Evolutionary conservation across 2,888 invertebrate genomes (phyloP).

Genomic region (Crioceris asparagi): DNA sequence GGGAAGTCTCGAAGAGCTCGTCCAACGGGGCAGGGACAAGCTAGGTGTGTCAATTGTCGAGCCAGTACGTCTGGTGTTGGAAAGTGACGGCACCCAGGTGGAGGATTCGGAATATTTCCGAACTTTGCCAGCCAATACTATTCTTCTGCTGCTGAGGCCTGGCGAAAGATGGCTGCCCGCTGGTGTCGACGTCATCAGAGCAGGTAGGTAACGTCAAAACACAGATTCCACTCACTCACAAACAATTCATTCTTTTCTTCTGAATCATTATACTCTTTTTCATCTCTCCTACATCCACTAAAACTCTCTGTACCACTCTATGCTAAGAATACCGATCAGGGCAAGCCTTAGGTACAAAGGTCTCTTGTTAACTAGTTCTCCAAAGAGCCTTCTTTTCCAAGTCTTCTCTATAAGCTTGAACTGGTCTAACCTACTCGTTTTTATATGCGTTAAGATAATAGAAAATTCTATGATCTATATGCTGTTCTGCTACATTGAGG

Average conservation of each 20-base stretch:
- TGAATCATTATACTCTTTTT: too few relatives aligned
- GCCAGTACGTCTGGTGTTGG: slow-evolving; percentile 81
- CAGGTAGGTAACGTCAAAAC: slow-evolving; percentile 48
- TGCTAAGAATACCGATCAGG: too few relatives aligned
- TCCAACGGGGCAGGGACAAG: slow-evolving; percentile 70
- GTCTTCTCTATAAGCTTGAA: too few relatives aligned
- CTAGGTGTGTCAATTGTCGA: slow-evolving; percentile 77
- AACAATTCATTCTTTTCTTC: background rate
- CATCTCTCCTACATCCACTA: too few relatives aligned
- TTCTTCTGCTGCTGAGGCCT: slow-evolving; percentile 75
- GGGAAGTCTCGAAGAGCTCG: slow-evolving; percentile 76
- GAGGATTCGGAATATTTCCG: slow-evolving; percentile 95
- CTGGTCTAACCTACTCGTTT: too few relatives aligned
- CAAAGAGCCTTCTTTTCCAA: too few relatives aligned
- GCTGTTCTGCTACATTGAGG: too few relatives aligned
- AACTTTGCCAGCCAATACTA: slow-evolving; percentile 84
- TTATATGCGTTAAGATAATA: too few relatives aligned
- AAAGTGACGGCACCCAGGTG: slow-evolving; percentile 93
- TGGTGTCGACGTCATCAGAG: slow-evolving; percentile 88
- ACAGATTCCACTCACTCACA: background rate
- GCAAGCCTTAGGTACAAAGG: too few relatives aligned
- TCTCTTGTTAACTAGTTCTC: too few relatives aligned
- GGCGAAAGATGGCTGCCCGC: slow-evolving; percentile 91
- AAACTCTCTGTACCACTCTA: too few relatives aligned
- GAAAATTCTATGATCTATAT: too few relatives aligned